These are phyloP conservation scores for Aromia moschata DNA, from an alignment of 2,888 invertebrate genomes.

Conservation along the genomic window DNA sequence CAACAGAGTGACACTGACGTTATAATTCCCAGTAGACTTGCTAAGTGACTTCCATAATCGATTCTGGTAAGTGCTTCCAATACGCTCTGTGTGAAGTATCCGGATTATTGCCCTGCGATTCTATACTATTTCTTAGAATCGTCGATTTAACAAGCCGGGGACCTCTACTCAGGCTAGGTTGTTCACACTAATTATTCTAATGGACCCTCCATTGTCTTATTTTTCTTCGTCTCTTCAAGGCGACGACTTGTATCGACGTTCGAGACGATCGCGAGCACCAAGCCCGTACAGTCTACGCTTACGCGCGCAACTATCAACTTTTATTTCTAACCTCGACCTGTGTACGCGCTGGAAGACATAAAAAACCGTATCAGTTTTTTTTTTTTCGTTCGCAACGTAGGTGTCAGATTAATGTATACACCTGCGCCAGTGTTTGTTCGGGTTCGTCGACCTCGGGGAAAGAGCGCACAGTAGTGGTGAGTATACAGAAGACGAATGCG, in stretches of 20 bases:
- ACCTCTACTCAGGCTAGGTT: not conserved
- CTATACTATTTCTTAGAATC: not conserved
- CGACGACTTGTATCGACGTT: too few species aligned
- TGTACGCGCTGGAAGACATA: too few species aligned
- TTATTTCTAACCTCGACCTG: not conserved
- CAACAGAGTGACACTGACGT: too few species aligned
- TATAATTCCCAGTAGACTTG: too few species aligned
- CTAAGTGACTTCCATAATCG: too few species aligned
- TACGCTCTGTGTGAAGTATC: too few species aligned
- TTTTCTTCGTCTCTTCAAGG: too few species aligned
- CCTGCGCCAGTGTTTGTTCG: slow-evolving; percentile 13
- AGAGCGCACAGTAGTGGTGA: not conserved
- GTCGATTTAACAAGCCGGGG: not conserved
- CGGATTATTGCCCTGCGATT: not conserved
- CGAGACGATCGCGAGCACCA: too few species aligned
- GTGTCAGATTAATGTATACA: slow-evolving; percentile 13
- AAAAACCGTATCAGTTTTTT: slow-evolving; percentile 13
- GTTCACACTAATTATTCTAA: not conserved
- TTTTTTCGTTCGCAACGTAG: slow-evolving; percentile 3
- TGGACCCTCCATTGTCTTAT: not conserved
- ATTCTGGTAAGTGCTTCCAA: too few species aligned
- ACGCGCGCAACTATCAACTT: too few species aligned
- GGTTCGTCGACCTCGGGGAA: slow-evolving; percentile 2
- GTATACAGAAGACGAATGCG: not conserved
- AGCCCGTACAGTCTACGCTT: too few species aligned